Conservation (phyloP, 2,797 vertebrate species). For the Sebastes vulpes region DNA sequence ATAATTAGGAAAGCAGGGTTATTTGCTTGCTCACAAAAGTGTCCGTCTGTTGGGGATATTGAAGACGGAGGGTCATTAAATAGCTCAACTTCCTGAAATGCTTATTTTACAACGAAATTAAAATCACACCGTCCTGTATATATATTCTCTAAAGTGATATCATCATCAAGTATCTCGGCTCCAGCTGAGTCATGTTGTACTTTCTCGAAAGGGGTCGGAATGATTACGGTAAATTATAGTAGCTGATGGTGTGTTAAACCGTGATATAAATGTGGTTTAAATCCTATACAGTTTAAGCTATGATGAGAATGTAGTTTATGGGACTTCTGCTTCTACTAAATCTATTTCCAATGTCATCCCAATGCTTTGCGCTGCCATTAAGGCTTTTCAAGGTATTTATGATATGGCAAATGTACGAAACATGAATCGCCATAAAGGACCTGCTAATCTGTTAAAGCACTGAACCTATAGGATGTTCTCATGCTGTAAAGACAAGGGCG, state of each 20-base stretch:
- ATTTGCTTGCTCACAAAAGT: background rate
- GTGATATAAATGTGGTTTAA: constrained; percentile 39
- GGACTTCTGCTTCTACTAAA: constrained; percentile 30
- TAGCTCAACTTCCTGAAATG: background rate
- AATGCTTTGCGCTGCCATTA: constrained; percentile 17
- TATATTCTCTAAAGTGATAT: background rate
- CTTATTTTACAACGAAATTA: background rate
- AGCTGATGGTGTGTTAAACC: constrained; percentile 43
- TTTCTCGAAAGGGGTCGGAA: background rate
- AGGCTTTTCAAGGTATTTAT: constrained; percentile 33
- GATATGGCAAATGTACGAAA: constrained; percentile 15
- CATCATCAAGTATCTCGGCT: background rate
- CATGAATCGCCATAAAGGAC: constrained; percentile 15
- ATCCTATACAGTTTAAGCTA: constrained; percentile 38
- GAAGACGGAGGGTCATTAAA: background rate
- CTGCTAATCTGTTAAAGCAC: constrained; percentile 4
- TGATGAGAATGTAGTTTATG: constrained; percentile 38
- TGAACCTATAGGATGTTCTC: background rate
- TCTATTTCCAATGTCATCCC: constrained; percentile 34
- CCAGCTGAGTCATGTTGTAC: background rate
- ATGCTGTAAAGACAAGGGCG: background rate
- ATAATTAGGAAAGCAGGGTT: constrained; percentile 28
- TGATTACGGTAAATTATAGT: constrained; percentile 29
- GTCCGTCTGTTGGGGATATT: background rate
- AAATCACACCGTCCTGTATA: background rate